Percentiles rank a stretch among this genome's conserved stretches.
These are phyloP conservation scores for Ianthella basta DNA, from an alignment of 37 sponge, comb jelly and placozoan species.

Conservation along the genomic window DNA sequence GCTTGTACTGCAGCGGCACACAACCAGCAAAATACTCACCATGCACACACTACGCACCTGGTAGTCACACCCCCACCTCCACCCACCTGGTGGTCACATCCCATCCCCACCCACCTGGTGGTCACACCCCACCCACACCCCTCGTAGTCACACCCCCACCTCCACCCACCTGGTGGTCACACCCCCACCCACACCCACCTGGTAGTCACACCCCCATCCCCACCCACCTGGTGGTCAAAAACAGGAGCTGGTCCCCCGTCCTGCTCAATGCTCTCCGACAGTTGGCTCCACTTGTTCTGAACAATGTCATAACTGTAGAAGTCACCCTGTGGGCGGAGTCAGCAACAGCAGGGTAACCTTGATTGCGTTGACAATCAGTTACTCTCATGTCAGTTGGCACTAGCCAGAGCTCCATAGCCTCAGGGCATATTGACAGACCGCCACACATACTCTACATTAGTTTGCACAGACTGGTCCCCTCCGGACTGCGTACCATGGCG, in stretches of 20 bases:
- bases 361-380: too few species aligned
- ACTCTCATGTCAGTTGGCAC: too few species aligned
- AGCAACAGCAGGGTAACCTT: neutral
- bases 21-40: neutral
- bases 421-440: too few species aligned
- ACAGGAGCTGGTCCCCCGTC: constrained; percentile 78
- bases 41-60: neutral
- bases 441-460: neutral
- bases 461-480: neutral
- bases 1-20: neutral
- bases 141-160: neutral
- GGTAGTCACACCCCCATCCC: too few species aligned
- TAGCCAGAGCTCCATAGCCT: too few species aligned
- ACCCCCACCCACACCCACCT: neutral
- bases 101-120: neutral
- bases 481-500: neutral
- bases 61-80: too few species aligned
- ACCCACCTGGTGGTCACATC: too few species aligned
- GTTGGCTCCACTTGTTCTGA: constrained; percentile 32
- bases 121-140: too few species aligned
- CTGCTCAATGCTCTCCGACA: constrained; percentile 50
- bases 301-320: constrained; percentile 55
- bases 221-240: constrained; percentile 75
- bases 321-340: constrained; percentile 30
- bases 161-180: too few species aligned